A percentile compares a stretch with the other conserved stretches of the same genome.
Evolutionary conservation across 2,888 invertebrate species (phyloP).

Genomic region (Dynastes hyllus): DNA sequence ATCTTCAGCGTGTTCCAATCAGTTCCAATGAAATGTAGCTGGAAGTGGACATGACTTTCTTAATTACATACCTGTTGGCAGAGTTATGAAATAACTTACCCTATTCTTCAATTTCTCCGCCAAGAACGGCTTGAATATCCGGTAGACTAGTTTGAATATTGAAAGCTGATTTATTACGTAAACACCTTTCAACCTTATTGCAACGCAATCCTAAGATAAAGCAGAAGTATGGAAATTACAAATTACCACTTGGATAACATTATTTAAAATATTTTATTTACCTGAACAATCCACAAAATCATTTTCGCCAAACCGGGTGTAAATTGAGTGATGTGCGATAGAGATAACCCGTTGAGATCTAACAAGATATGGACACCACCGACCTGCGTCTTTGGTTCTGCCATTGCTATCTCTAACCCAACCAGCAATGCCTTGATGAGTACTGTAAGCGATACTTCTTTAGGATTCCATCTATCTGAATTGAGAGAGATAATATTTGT

Average conservation of each 20-base stretch:
- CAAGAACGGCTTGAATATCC: slow-evolving; percentile 91
- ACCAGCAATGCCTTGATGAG: slow-evolving; percentile 82
- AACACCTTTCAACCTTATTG: slow-evolving; percentile 87
- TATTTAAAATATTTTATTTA: slow-evolving; percentile 64
- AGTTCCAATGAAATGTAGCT: slow-evolving; percentile 84
- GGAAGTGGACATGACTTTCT: slow-evolving; percentile 53
- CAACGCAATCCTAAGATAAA: slow-evolving; percentile 83
- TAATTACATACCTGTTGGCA: not conserved
- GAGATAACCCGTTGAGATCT: slow-evolving; percentile 83
- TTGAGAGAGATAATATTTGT: slow-evolving; percentile 4
- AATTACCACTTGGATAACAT: not conserved
- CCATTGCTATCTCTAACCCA: slow-evolving; percentile 82
- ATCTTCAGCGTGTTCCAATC: slow-evolving; percentile 77
- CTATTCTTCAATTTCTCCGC: slow-evolving; percentile 87
- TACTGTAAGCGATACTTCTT: slow-evolving; percentile 78
- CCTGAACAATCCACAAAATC: slow-evolving; percentile 83
- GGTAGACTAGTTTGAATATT: slow-evolving; percentile 89
- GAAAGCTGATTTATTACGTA: slow-evolving; percentile 92
- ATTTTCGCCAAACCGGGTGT: slow-evolving; percentile 85
- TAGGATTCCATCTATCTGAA: slow-evolving; percentile 84
- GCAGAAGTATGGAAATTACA: not conserved
- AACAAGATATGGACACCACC: slow-evolving; percentile 83
- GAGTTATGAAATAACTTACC: slow-evolving; percentile 68
- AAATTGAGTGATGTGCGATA: slow-evolving; percentile 83
- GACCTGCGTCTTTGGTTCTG: slow-evolving; percentile 86